phyloP scores from a whole-genome alignment of 2,797 vertebrate species.

The Myotis planiceps region DNA sequence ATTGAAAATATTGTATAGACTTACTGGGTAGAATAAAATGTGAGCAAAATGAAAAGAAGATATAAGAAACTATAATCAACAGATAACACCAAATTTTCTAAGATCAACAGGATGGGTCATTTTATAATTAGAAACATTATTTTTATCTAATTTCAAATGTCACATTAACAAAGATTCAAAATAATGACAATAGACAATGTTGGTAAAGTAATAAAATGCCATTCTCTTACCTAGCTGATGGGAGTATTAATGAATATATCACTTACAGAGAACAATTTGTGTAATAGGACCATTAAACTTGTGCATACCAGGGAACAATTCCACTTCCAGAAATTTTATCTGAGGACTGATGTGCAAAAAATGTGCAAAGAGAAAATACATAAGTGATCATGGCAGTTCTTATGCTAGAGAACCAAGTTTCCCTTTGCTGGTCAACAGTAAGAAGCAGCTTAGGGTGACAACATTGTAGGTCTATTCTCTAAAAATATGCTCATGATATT shows the following conservation, averaged over 20 bases:
- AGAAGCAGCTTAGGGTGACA: neutral
- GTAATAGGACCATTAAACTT: neutral
- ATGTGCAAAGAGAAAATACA: neutral
- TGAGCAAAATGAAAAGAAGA: neutral
- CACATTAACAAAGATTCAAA: neutral
- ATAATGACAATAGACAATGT: neutral
- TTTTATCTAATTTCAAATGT: neutral
- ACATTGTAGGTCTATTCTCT: neutral
- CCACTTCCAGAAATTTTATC: neutral
- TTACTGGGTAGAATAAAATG: neutral
- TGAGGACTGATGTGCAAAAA: neutral
- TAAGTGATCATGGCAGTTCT: neutral
- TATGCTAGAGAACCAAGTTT: neutral
- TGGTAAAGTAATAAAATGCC: neutral
- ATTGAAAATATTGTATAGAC: neutral
- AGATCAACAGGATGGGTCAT: neutral
- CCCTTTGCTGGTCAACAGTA: neutral
- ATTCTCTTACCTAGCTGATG: neutral
- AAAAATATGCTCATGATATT: neutral
- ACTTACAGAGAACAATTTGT: neutral
- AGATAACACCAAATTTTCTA: neutral
- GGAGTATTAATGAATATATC: neutral
- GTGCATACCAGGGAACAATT: neutral
- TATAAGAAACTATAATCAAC: neutral
- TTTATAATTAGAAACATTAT: neutral